Evolutionary conservation across 2,113 vertebrate species (phyloP).

Genomic region (Marmota monax): DNA sequence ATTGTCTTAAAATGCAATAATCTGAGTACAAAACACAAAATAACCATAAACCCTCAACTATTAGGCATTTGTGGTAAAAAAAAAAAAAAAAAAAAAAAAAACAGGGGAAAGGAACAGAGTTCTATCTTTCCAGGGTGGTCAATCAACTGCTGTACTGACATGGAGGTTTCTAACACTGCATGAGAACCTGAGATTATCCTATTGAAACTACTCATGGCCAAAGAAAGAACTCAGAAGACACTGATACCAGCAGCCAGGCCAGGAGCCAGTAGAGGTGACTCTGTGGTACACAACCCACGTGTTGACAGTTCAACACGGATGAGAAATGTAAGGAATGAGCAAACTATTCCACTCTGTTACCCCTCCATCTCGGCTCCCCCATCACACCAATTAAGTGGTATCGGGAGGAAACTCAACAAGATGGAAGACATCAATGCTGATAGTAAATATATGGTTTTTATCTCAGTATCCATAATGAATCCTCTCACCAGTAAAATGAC

Average conservation of each 20-base stretch:
- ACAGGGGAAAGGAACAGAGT: not conserved
- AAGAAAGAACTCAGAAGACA: not conserved
- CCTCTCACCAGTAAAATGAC: not conserved
- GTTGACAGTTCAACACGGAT: slow-evolving; percentile 17
- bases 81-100: not conserved
- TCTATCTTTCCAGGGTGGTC: not conserved
- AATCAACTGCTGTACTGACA: not conserved
- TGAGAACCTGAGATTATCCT: not conserved
- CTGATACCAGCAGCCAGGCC: not conserved
- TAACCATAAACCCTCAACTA: not conserved
- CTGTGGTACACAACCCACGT: not conserved
- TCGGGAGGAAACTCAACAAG: not conserved
- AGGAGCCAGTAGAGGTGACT: not conserved
- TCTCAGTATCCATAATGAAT: not conserved
- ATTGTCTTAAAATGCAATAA: not conserved
- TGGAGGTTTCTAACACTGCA: not conserved
- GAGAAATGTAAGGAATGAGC: slow-evolving; percentile 53
- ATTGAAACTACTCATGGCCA: not conserved
- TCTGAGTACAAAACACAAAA: not conserved
- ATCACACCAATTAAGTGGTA: not conserved
- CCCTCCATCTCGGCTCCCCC: not conserved
- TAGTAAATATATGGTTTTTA: not conserved
- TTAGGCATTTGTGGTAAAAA: not conserved
- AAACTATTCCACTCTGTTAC: not conserved
- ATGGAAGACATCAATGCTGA: not conserved